Conservation (phyloP, 2,113 vertebrate genomes). For the Ursus arctos region DNA sequence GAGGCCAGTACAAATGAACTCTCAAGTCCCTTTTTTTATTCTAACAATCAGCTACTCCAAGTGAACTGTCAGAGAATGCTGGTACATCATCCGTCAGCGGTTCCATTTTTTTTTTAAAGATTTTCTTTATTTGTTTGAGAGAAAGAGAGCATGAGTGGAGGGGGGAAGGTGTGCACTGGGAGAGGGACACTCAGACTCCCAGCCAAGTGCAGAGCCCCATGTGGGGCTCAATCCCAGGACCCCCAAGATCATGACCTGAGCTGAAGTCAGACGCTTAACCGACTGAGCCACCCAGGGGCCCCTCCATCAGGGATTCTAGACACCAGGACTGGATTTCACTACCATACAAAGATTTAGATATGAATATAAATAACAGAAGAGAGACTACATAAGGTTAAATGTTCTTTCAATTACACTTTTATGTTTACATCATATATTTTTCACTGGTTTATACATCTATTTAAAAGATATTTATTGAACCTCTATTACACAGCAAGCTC, state of each 20-base stretch:
- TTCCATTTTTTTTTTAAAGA: not conserved
- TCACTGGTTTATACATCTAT: not conserved
- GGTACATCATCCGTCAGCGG: not conserved
- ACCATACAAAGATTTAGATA: not conserved
- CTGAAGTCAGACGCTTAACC: not conserved
- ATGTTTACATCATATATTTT: not conserved
- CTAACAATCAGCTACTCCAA: not conserved
- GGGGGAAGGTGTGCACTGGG: not conserved
- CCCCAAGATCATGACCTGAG: not conserved
- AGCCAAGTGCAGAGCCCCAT: not conserved
- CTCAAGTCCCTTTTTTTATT: not conserved
- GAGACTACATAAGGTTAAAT: not conserved
- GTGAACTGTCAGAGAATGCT: not conserved
- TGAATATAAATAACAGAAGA: not conserved
- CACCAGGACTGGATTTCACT: not conserved
- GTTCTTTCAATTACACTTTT: not conserved
- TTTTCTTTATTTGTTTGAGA: not conserved
- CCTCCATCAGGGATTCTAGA: not conserved
- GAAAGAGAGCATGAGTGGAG: not conserved
- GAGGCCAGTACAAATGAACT: not conserved
- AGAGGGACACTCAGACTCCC: not conserved
- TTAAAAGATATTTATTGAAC: slow-evolving; percentile 9
- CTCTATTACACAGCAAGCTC: not conserved
- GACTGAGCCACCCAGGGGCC: not conserved
- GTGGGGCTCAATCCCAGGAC: not conserved